phyloP scores from a whole-genome alignment of 2,888 invertebrate genomes.

The Antheraea assamensis region DNA sequence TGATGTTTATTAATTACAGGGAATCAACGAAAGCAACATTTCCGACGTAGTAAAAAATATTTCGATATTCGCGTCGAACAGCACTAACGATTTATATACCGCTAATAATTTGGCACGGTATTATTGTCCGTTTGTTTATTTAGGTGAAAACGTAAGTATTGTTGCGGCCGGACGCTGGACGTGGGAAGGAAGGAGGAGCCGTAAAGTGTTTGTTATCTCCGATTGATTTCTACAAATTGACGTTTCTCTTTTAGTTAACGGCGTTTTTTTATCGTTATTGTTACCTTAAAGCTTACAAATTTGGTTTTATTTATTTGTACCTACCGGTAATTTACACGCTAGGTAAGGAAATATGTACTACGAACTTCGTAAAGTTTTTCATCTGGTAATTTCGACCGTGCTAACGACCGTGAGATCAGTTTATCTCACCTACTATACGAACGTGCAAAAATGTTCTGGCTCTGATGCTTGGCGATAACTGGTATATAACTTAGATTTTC shows the following conservation, averaged over 20 bases:
- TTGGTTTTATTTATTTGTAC: not conserved
- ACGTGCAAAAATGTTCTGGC: too few species aligned
- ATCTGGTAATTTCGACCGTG: not conserved
- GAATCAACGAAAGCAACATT: not conserved
- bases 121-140: slow-evolving; percentile 61
- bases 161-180: slow-evolving; percentile 62
- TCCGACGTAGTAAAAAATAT: not conserved
- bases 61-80: slow-evolving; percentile 1
- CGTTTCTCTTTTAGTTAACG: slow-evolving; percentile 59
- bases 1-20: not conserved
- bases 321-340: not conserved
- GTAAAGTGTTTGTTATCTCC: slow-evolving; percentile 42
- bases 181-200: slow-evolving; percentile 41
- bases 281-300: not conserved
- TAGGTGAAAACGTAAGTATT: slow-evolving; percentile 65
- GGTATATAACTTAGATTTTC: too few species aligned
- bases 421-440: too few species aligned
- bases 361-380: not conserved
- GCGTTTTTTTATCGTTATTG: slow-evolving; percentile 29
- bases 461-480: too few species aligned
- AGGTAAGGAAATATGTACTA: not conserved
- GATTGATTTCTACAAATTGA: slow-evolving; percentile 58
- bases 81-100: slow-evolving; percentile 57
- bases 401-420: too few species aligned
- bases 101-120: slow-evolving; percentile 63